A percentile compares a stretch with the other conserved stretches of the same genome.
Evolutionary conservation across 2,888 invertebrate genomes (phyloP).

Genomic region (Phymatocera aterrima): DNA sequence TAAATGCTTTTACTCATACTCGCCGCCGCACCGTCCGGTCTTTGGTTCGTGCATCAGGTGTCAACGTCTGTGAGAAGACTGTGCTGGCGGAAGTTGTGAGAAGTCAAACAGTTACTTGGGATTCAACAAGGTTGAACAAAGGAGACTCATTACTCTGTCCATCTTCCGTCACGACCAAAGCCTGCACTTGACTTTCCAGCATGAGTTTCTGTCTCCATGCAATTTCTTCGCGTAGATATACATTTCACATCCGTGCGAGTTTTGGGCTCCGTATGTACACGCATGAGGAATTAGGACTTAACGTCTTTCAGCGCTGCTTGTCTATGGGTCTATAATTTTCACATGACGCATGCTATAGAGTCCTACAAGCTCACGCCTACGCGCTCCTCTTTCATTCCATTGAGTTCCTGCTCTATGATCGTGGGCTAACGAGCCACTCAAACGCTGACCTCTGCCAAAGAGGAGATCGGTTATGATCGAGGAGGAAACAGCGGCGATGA

Average conservation of each 20-base stretch:
- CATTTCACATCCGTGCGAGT: neutral
- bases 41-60: constrained; percentile 30
- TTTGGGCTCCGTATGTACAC: neutral
- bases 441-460: constrained; percentile 36
- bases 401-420: neutral
- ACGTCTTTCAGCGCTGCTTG: constrained; percentile 49
- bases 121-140: constrained; percentile 41
- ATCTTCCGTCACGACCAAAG: constrained; percentile 31
- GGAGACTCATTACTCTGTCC: constrained; percentile 24
- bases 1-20: neutral
- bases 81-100: constrained; percentile 34
- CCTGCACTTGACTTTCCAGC: constrained; percentile 13
- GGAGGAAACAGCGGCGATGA: constrained; percentile 21
- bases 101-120: constrained; percentile 39
- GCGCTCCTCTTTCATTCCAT: neutral
- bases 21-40: neutral
- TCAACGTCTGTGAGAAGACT: constrained; percentile 35
- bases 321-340: constrained; percentile 49
- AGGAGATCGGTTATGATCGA: constrained; percentile 27
- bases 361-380: constrained; percentile 14
- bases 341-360: constrained; percentile 45
- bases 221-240: neutral
- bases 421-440: constrained; percentile 21
- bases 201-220: neutral
- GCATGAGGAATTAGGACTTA: constrained; percentile 16